Conservation (phyloP, 2,797 vertebrate species). For the Poecile montanus region DNA sequence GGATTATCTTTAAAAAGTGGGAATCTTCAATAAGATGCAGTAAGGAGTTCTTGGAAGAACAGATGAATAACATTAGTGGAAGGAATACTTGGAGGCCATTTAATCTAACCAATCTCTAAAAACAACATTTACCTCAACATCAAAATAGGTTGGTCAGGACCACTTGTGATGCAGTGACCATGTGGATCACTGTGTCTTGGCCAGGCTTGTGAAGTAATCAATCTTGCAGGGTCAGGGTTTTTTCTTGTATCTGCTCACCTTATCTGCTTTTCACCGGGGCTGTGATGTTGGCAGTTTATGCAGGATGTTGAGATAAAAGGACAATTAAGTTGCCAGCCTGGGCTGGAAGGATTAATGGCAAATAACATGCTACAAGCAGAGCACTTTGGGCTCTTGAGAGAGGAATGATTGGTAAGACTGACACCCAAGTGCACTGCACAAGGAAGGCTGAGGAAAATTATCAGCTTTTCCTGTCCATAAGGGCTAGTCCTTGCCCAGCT, state of each 20-base stretch:
- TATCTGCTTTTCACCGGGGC: background rate
- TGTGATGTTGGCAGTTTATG: background rate
- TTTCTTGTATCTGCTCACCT: background rate
- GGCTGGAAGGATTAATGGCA: background rate
- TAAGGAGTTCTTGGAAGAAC: background rate
- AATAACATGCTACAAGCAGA: background rate
- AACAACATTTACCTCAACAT: background rate
- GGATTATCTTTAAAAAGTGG: background rate
- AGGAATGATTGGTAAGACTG: background rate
- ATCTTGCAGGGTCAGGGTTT: background rate
- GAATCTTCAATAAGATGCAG: background rate
- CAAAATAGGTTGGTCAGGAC: background rate
- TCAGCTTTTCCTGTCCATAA: background rate
- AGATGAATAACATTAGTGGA: background rate
- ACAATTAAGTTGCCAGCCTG: background rate
- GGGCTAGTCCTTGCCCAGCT: background rate
- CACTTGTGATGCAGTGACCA: background rate
- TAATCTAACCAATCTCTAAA: background rate
- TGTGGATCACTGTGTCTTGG: background rate
- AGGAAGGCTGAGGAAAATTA: background rate
- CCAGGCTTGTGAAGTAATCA: background rate
- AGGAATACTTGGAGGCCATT: background rate
- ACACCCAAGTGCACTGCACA: background rate
- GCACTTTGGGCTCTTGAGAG: background rate
- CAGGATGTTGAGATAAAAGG: background rate